phyloP scores from a whole-genome alignment of 2,797 vertebrate species.

The Esox lucius region DNA sequence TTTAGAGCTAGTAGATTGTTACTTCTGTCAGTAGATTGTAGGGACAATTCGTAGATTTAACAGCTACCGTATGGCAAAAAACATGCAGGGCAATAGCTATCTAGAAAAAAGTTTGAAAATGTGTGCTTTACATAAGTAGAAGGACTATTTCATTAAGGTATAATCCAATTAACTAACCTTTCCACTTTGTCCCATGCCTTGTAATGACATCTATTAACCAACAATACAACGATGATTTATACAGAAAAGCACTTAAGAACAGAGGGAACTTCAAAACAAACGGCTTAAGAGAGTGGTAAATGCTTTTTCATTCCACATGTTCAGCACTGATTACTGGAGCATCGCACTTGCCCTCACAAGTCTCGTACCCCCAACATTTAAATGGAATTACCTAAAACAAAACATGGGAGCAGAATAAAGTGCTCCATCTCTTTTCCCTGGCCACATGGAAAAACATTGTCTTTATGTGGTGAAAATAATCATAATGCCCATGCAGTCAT shows the following conservation, averaged over 20 bases:
- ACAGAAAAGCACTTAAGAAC: neutral
- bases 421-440: neutral
- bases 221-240: too few relatives aligned
- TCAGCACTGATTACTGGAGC: neutral
- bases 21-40: too few relatives aligned
- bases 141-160: too few relatives aligned
- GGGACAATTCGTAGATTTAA: too few relatives aligned
- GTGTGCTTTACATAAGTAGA: too few relatives aligned
- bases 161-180: too few relatives aligned
- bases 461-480: neutral
- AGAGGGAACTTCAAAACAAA: neutral
- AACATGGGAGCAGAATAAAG: neutral
- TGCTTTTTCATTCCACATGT: neutral
- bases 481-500: neutral
- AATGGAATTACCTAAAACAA: neutral
- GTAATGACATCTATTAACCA: too few relatives aligned
- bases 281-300: neutral
- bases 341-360: neutral
- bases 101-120: too few relatives aligned
- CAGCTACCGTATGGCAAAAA: too few relatives aligned
- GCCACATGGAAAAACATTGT: neutral
- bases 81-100: too few relatives aligned
- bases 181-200: too few relatives aligned
- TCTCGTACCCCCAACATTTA: neutral
- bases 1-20: too few relatives aligned